phyloP scores from a whole-genome alignment of 1,140 invertebrate species.

The Drosophila sp. region DNA sequence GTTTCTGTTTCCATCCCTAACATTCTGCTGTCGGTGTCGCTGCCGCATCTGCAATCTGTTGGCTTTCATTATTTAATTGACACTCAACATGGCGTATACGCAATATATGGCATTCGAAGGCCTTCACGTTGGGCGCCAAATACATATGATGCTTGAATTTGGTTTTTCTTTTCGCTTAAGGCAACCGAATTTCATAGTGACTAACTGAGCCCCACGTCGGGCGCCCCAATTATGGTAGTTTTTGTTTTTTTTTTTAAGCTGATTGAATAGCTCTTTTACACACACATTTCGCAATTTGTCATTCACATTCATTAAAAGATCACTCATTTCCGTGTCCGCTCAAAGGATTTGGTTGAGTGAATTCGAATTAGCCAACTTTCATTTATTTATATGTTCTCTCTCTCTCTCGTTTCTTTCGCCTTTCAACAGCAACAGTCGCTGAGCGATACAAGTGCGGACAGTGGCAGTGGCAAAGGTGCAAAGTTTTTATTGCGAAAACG shows the following conservation, averaged over 20 bases:
- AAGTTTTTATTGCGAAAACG: conserved; percentile 72
- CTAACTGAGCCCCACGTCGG: background rate
- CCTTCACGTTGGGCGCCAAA: too few species aligned
- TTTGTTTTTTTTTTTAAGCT: too few species aligned
- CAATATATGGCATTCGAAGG: conserved; percentile 15
- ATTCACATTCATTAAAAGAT: conserved; percentile 2
- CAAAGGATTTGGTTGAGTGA: background rate
- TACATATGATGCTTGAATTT: too few species aligned
- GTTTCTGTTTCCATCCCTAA: background rate
- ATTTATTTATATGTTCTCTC: conserved; percentile 7
- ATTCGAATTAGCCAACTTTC: conserved; percentile 12
- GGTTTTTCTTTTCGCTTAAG: too few species aligned
- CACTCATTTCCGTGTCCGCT: background rate
- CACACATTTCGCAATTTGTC: conserved; percentile 1
- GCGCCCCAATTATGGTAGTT: background rate
- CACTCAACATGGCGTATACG: conserved; percentile 54
- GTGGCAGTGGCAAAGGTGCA: conserved; percentile 60
- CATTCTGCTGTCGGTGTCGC: background rate
- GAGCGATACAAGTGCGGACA: conserved; percentile 74
- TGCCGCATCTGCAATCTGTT: conserved; percentile 46
- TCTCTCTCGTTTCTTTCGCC: background rate
- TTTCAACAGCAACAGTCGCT: conserved; percentile 62
- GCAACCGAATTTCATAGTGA: too few species aligned
- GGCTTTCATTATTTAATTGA: conserved; percentile 70
- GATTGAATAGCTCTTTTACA: background rate